A percentile compares a stretch with the other conserved stretches of the same genome.
phyloP scores from a whole-genome alignment of 2,888 invertebrate genomes.

The Lithosia quadra region DNA sequence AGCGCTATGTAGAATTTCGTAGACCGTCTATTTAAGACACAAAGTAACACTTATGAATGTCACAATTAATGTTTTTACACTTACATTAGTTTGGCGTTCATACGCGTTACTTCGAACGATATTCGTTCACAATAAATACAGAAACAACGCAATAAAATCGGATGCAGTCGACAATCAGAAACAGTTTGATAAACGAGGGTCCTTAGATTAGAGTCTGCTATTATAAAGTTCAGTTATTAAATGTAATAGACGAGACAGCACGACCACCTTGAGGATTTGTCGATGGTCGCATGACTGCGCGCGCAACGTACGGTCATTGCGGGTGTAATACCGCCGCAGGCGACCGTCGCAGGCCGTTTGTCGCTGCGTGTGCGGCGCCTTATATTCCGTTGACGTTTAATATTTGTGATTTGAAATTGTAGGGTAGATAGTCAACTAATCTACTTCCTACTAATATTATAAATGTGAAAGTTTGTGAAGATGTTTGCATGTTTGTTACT shows the following conservation, averaged over 20 bases:
- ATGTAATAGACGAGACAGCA: constrained; percentile 26
- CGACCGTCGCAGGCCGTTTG: constrained; percentile 1
- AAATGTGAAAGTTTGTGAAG: too few relatives aligned
- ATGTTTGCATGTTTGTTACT: too few relatives aligned
- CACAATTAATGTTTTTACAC: too few relatives aligned
- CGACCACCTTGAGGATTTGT: constrained; percentile 5
- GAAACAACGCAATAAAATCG: too few relatives aligned
- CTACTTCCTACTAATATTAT: not conserved
- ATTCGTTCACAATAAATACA: too few relatives aligned
- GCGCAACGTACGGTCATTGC: constrained; percentile 39
- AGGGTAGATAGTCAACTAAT: not conserved
- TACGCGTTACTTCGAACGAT: too few relatives aligned
- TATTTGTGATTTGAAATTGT: not conserved
- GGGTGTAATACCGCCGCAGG: constrained; percentile 25
- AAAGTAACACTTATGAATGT: too few relatives aligned
- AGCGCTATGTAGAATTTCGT: too few relatives aligned
- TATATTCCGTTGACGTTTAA: constrained; percentile 7
- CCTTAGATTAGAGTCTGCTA: not conserved
- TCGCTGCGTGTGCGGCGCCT: constrained; percentile 8
- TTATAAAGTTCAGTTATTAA: constrained; percentile 2
- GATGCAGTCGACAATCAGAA: too few relatives aligned
- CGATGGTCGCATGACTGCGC: constrained; percentile 24
- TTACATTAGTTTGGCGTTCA: too few relatives aligned
- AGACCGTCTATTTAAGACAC: too few relatives aligned
- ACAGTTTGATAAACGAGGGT: not conserved